phyloP scores from a whole-genome alignment of 2,797 vertebrate species.

The Xyrichtys novacula region DNA sequence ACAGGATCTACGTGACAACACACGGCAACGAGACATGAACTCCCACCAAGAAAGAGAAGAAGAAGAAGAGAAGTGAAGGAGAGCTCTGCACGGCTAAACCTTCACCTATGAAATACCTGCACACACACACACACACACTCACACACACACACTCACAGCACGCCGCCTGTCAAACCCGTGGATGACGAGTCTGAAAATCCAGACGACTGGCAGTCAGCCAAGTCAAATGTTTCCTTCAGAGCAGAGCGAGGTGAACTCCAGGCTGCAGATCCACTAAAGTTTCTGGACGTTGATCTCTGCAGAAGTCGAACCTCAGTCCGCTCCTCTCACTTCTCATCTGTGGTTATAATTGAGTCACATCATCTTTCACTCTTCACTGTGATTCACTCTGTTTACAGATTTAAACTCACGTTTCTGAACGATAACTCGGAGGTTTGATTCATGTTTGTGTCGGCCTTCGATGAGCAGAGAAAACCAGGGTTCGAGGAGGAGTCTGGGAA shows the following conservation, averaged over 20 bases:
- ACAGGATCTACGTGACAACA: constrained; percentile 20
- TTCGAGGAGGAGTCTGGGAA: no score
- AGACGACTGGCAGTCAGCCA: constrained; percentile 58
- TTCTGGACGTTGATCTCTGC: constrained; percentile 6
- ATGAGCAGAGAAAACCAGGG: no score
- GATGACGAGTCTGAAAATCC: constrained; percentile 37
- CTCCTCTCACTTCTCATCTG: no score
- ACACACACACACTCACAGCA: neutral
- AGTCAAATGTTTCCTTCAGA: constrained; percentile 60
- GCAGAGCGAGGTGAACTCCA: constrained; percentile 15
- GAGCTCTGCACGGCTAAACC: neutral
- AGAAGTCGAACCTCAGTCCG: no score
- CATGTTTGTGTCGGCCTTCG: no score
- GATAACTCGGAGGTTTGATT: no score
- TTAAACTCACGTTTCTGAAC: no score
- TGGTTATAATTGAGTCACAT: no score
- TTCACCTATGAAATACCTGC: neutral
- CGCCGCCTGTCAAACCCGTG: constrained; percentile 51
- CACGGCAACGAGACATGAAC: constrained; percentile 14
- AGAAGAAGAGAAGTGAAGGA: constrained; percentile 50
- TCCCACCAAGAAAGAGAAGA: constrained; percentile 48
- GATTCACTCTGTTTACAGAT: no score
- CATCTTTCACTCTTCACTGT: no score
- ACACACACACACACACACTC: neutral
- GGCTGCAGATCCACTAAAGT: constrained; percentile 10